Conservation (phyloP, 2,888 invertebrate species). For the Galerucella nymphaeae region DNA sequence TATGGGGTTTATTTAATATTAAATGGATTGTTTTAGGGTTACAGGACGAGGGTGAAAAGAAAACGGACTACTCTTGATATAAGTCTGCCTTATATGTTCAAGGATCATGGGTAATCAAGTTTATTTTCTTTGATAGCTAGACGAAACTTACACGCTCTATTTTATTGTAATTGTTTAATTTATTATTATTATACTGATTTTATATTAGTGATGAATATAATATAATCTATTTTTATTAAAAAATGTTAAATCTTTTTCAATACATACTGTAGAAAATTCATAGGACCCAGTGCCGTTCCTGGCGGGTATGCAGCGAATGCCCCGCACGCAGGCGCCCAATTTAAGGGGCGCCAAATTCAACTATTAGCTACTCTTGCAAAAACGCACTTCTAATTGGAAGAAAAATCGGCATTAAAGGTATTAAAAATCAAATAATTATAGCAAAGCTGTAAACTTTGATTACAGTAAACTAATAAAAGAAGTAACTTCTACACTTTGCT, state of each 20-base stretch:
- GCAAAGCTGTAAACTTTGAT: too few species aligned
- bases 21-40: slow-evolving; percentile 55
- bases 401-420: too few species aligned
- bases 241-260: background rate
- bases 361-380: too few species aligned
- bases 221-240: slow-evolving; percentile 23
- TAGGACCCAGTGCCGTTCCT: too few species aligned
- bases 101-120: slow-evolving; percentile 46
- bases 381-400: too few species aligned
- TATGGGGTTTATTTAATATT: slow-evolving; percentile 1
- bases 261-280: too few species aligned
- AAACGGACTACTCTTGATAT: slow-evolving; percentile 56
- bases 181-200: slow-evolving; percentile 20
- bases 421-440: too few species aligned
- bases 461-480: too few species aligned
- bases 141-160: slow-evolving; percentile 8
- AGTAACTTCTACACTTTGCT: too few species aligned
- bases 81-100: slow-evolving; percentile 51
- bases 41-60: slow-evolving; percentile 59
- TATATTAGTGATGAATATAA: slow-evolving; percentile 25
- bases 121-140: slow-evolving; percentile 24
- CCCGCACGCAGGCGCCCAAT: too few species aligned
- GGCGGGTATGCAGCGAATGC: too few species aligned
- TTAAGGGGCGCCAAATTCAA: too few species aligned
- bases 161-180: slow-evolving; percentile 26